These are phyloP conservation scores for Callaeas wilsoni DNA, from an alignment of 2,113 vertebrate species.

Conservation along the genomic window DNA sequence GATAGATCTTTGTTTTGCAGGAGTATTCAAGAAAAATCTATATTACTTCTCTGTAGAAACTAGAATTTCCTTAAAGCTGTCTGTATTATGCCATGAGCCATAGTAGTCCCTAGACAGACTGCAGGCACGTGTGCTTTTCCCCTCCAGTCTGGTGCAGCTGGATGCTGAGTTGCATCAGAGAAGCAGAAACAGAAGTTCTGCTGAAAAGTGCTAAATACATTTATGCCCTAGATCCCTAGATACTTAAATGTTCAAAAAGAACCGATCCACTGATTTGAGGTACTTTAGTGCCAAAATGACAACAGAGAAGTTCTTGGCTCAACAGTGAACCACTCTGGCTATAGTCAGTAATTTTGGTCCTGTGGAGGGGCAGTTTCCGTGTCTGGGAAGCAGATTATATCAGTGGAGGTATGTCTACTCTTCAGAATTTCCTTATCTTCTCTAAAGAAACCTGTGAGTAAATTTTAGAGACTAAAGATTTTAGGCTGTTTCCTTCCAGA, in stretches of 20 bases:
- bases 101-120: neutral
- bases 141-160: neutral
- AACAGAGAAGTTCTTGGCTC: neutral
- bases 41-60: neutral
- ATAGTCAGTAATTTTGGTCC: neutral
- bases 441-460: neutral
- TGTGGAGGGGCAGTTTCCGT: neutral
- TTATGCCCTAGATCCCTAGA: neutral
- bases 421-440: neutral
- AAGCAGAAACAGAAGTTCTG: neutral
- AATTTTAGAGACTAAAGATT: neutral
- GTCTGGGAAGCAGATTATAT: neutral
- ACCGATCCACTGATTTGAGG: neutral
- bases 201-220: neutral
- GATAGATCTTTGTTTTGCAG: neutral
- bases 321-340: neutral
- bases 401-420: neutral
- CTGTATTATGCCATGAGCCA: neutral
- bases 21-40: neutral
- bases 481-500: neutral
- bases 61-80: neutral
- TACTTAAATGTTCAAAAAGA: neutral
- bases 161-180: neutral
- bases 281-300: neutral
- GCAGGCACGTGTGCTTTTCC: accelerated